phyloP scores from a whole-genome alignment of 1,140 invertebrate species.

The Drosophila biarmipes region DNA sequence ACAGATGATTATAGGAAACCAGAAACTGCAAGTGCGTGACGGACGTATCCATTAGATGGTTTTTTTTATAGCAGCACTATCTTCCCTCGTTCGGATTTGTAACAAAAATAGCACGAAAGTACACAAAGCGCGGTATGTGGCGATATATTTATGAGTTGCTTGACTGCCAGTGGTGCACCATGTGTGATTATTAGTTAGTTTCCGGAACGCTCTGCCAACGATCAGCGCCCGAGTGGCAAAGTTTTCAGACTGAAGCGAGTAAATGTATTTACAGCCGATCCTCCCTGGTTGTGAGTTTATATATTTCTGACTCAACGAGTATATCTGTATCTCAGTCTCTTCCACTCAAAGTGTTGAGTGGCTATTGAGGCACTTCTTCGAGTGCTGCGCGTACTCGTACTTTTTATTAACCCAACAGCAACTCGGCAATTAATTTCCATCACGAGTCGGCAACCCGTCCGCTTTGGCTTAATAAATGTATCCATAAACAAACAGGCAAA shows the following conservation, averaged over 20 bases:
- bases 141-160: constrained; percentile 35
- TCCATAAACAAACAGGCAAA: constrained; percentile 54
- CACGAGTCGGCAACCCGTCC: constrained; percentile 24
- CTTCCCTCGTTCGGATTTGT: constrained; percentile 30
- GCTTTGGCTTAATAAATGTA: constrained; percentile 28
- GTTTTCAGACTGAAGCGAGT: constrained; percentile 54
- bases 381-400: constrained; percentile 1
- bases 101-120: constrained; percentile 53
- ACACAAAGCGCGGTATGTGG: constrained; percentile 13
- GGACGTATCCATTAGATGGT: constrained; percentile 45
- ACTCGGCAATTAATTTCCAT: constrained; percentile 45
- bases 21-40: constrained; percentile 8
- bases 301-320: constrained; percentile 8
- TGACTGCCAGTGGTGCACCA: constrained; percentile 23
- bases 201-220: constrained; percentile 19
- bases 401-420: constrained; percentile 37
- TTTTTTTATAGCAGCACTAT: constrained; percentile 5
- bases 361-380: constrained; percentile 13
- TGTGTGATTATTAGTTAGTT: constrained; percentile 9
- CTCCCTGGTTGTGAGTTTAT: constrained; percentile 3
- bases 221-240: constrained; percentile 50
- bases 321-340: not conserved
- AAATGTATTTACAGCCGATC: constrained; percentile 35
- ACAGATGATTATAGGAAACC: constrained; percentile 32
- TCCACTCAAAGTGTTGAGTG: constrained; percentile 12